Evolutionary conservation across 2,888 invertebrate genomes (phyloP).

Genomic region (Zeuzera pyrina): DNA sequence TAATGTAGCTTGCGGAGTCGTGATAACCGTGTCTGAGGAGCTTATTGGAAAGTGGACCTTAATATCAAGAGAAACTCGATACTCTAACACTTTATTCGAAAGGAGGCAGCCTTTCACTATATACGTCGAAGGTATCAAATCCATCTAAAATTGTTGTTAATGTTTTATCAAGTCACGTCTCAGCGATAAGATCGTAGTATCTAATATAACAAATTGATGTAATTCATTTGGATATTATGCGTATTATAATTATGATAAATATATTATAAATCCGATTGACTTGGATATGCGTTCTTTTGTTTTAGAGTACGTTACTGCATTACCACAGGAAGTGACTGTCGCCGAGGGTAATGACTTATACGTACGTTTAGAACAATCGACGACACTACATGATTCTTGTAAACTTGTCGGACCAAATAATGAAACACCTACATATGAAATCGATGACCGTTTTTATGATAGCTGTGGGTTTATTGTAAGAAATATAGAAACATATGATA

Average conservation of each 20-base stretch:
- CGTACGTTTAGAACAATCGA: constrained; percentile 31
- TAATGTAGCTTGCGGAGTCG: constrained; percentile 32
- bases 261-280: neutral
- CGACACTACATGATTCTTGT: constrained; percentile 31
- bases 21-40: constrained; percentile 27
- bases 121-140: constrained; percentile 50
- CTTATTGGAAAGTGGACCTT: constrained; percentile 44
- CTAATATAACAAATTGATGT: too few species aligned
- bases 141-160: too few species aligned
- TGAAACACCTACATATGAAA: constrained; percentile 14
- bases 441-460: constrained; percentile 21
- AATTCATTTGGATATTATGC: too few species aligned
- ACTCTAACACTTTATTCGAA: constrained; percentile 24
- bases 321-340: constrained; percentile 24
- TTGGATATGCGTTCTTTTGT: constrained; percentile 12
- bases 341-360: constrained; percentile 36
- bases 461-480: constrained; percentile 38
- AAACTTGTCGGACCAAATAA: constrained; percentile 28
- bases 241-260: neutral
- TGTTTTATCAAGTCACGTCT: too few species aligned
- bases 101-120: constrained; percentile 39
- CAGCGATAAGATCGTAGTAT: too few species aligned
- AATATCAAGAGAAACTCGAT: constrained; percentile 28
- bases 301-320: constrained; percentile 34
- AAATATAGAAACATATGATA: constrained; percentile 20